Conservation (phyloP, 2,113 vertebrate species). For the Phycodurus eques region DNA sequence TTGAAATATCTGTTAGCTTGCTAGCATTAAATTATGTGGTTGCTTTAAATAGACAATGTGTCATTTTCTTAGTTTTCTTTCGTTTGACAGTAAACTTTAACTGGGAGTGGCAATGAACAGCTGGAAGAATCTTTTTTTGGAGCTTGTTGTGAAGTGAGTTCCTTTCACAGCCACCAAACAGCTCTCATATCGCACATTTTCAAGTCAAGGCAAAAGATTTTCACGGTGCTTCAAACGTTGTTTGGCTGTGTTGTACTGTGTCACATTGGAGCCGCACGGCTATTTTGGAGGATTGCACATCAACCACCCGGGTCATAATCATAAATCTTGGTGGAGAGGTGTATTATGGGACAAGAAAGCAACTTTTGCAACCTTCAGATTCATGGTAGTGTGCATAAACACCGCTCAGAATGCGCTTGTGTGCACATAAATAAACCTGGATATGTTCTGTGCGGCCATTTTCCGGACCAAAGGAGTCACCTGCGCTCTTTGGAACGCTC, state of each 20-base stretch:
- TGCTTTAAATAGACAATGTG: no score
- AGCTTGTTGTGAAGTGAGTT: no score
- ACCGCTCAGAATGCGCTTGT: not conserved
- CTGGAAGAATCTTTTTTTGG: no score
- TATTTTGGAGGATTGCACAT: not conserved
- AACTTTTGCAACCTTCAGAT: not conserved
- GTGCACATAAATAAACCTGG: not conserved
- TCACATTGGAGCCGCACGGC: not conserved
- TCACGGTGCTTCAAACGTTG: not conserved
- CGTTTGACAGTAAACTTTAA: no score
- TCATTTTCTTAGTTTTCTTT: no score
- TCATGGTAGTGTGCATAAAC: not conserved
- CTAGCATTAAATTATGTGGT: not conserved
- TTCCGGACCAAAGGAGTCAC: constrained; percentile 46
- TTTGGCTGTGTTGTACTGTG: not conserved
- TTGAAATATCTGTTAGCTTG: not conserved
- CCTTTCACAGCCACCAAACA: no score
- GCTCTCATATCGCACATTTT: no score
- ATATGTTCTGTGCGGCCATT: constrained; percentile 35
- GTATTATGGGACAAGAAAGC: not conserved
- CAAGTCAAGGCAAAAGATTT: no score
- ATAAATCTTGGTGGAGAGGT: not conserved
- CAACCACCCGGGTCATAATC: not conserved
- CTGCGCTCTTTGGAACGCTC: constrained; percentile 11
- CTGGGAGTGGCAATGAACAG: no score